Conservation (phyloP, 2,888 invertebrate genomes). For the Oasisia sp. region DNA sequence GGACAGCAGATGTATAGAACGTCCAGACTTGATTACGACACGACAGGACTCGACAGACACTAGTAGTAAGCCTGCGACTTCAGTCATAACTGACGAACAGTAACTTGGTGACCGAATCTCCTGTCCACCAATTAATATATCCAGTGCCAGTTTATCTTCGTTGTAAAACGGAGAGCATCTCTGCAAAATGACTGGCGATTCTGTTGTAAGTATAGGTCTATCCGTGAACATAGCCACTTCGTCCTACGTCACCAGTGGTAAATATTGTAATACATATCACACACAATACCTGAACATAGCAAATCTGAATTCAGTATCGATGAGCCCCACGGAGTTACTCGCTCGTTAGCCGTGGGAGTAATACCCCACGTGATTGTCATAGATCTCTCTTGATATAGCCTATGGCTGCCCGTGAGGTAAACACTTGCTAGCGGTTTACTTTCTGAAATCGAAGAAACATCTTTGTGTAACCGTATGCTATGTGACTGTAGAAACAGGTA, state of each 20-base stretch:
- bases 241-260: background rate
- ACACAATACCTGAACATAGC: background rate
- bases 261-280: background rate
- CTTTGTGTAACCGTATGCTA: background rate
- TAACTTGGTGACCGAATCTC: background rate
- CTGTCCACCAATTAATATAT: background rate
- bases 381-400: background rate
- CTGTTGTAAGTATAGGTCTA: background rate
- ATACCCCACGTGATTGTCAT: background rate
- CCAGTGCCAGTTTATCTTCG: background rate
- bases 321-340: background rate
- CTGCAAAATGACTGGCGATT: background rate
- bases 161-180: background rate
- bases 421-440: background rate
- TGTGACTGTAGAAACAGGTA: background rate
- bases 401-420: background rate
- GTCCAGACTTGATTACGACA: background rate
- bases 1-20: background rate
- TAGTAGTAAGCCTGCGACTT: background rate
- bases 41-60: background rate
- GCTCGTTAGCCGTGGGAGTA: background rate
- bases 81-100: background rate
- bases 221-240: background rate
- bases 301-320: background rate
- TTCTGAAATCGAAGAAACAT: constrained; percentile 4